phyloP scores from a whole-genome alignment of 2,113 vertebrate species.

The Colistium nudipinnis region DNA sequence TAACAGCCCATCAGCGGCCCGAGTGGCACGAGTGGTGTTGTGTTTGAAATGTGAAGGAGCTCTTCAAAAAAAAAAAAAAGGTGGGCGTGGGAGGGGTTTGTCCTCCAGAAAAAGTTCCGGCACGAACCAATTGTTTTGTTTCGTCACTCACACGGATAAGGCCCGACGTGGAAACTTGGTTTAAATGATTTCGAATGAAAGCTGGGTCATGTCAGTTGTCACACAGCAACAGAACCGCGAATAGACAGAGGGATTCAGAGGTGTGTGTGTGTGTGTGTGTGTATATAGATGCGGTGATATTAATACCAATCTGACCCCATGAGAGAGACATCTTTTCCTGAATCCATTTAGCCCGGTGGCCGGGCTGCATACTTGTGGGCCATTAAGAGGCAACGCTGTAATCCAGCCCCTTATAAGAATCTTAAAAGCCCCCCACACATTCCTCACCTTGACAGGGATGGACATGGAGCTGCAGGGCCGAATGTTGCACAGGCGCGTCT shows the following conservation, averaged over 20 bases:
- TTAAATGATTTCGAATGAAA: too few species aligned
- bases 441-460: conserved; percentile 81
- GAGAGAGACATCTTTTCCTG: conserved; percentile 43
- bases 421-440: conserved; percentile 35
- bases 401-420: conserved; percentile 28
- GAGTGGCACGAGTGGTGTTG: conserved; percentile 38
- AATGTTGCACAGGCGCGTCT: conserved; percentile 84
- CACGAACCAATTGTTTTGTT: not conserved
- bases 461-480: conserved; percentile 82
- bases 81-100: conserved; percentile 3
- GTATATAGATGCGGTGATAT: conserved; percentile 55
- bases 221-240: conserved; percentile 66
- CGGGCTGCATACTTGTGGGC: conserved; percentile 6
- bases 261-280: not conserved
- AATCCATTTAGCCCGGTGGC: conserved; percentile 41
- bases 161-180: not conserved
- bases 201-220: too few species aligned
- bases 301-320: conserved; percentile 64
- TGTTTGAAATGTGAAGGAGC: conserved; percentile 39
- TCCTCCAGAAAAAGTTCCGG: conserved; percentile 2
- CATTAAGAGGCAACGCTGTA: conserved; percentile 19
- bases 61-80: conserved; percentile 42
- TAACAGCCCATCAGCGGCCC: conserved; percentile 22
- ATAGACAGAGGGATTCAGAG: conserved; percentile 41
- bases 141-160: not conserved